Evolutionary conservation across 2,113 vertebrate species (phyloP), one percentile per base, ranked within the genome.

Genomic region (Plecturocebus donacophilus): DNA sequence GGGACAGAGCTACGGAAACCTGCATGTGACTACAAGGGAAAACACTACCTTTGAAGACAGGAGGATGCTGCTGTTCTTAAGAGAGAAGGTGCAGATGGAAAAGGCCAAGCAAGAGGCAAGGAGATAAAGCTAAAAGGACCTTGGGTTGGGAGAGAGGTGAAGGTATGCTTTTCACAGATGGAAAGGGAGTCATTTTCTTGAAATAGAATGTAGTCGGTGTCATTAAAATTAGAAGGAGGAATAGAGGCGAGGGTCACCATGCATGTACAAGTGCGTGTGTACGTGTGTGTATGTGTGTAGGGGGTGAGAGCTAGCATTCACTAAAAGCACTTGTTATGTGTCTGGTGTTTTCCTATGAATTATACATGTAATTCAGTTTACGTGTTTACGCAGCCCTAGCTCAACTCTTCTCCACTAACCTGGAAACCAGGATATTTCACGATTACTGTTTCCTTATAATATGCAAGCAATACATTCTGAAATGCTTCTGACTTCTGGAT

Each of bases 161-260:
- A 58, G 5, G 3, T 1, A 9, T 5, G 23, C 5, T 1, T 2
- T 8, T 20, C 7, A 5, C 0, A 56, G 35, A 32, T 1, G 38
- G 38, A 42, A 38, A 77, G 8, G 1, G 20, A 16, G 35, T 20
- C 8, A 47, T 4, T 45, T 89, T 45, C n/a, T 13, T 0, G 14
- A 58, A 30, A 61, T 16, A 84, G 13, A 64, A 84, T 54, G 9
- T 6, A 49, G 8, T 52, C 0, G 32, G 11, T 8, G 35, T 66
- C 32, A 42, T 40, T 14, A 32, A 61, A 30, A 35, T 23, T 38
- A 32, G 5, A 45, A 12, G 2, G 32, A 19, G 14, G 58, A n/a
- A 42, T 7, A 66, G 66, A 64, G 23, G 13, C 14, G 11, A 76
- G 9, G 3, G 35, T 84, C 42, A 30, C n/a, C 40, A 16, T 25